A percentile compares a stretch with the other conserved stretches of the same genome.
These are phyloP conservation scores for Xerus rutilus DNA, from an alignment of 2,797 vertebrate genomes.

Conservation along the genomic window DNA sequence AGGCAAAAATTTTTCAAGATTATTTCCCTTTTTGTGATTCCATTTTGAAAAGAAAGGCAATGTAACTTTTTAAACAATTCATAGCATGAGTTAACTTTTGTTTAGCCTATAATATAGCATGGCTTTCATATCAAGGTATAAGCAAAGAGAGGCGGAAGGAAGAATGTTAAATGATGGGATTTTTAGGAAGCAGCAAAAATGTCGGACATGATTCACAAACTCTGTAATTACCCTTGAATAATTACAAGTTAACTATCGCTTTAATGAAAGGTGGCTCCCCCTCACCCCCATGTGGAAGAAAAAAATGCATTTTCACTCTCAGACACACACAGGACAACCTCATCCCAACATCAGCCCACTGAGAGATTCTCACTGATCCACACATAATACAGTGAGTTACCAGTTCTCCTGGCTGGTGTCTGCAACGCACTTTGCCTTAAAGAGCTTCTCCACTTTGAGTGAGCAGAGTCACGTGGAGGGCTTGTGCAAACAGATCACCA, in stretches of 20 bases:
- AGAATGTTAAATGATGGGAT: constrained; percentile 15
- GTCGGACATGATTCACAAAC: neutral
- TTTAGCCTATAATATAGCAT: neutral
- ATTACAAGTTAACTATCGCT: constrained; percentile 69
- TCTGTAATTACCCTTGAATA: constrained; percentile 70
- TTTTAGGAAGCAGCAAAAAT: constrained; percentile 27
- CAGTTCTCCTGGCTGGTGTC: neutral
- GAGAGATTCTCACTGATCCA: neutral
- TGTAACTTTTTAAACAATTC: neutral
- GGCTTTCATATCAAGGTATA: constrained; percentile 31
- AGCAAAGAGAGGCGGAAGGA: neutral
- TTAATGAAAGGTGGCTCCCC: constrained; percentile 57
- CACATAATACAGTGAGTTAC: neutral
- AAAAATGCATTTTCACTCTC: neutral
- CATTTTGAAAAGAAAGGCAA: constrained; percentile 31
- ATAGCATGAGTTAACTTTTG: neutral
- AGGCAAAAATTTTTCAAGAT: neutral
- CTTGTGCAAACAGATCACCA: neutral
- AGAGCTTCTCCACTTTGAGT: neutral
- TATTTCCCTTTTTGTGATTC: constrained; percentile 34
- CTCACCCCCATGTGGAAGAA: neutral
- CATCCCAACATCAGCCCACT: neutral
- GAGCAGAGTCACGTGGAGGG: neutral
- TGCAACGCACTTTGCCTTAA: neutral
- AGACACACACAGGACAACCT: neutral